Conservation (phyloP, 2,888 invertebrate genomes). For the Caradrina kadenii region DNA sequence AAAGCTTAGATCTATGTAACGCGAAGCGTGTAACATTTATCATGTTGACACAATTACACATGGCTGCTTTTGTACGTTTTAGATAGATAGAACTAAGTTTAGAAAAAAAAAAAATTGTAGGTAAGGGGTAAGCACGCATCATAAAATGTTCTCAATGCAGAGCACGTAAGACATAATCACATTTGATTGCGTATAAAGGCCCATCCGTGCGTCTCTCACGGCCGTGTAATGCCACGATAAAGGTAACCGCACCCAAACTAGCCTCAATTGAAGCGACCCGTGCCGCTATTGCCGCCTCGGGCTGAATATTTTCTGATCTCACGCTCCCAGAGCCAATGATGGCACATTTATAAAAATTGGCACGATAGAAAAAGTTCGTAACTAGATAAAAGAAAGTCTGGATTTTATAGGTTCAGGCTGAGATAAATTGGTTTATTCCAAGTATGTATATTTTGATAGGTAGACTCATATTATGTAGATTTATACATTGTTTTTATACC, state of each 20-base stretch:
- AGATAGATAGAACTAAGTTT: slow-evolving; percentile 18
- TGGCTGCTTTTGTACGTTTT: slow-evolving; percentile 13
- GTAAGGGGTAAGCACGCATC: not conserved
- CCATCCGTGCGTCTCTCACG: slow-evolving; percentile 57
- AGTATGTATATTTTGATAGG: not conserved
- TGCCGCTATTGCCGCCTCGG: slow-evolving; percentile 48
- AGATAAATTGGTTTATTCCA: slow-evolving; percentile 41
- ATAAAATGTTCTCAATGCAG: slow-evolving; percentile 28
- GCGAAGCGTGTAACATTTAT: slow-evolving; percentile 21
- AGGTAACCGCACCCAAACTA: slow-evolving; percentile 56
- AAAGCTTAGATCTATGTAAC: slow-evolving; percentile 32
- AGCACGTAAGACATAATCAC: slow-evolving; percentile 53
- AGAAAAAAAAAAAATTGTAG: not conserved
- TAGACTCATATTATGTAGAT: slow-evolving; percentile 17
- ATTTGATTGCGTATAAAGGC: slow-evolving; percentile 60
- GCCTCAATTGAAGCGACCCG: slow-evolving; percentile 57
- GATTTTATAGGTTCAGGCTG: slow-evolving; percentile 47
- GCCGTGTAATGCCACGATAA: slow-evolving; percentile 57
- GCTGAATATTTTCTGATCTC: slow-evolving; percentile 57
- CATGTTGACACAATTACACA: slow-evolving; percentile 15
- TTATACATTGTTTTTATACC: not conserved
- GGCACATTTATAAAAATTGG: slow-evolving; percentile 57
- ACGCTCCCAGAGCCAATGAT: slow-evolving; percentile 50
- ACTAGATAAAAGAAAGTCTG: slow-evolving; percentile 54
- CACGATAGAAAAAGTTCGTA: slow-evolving; percentile 49